Base-by-base conservation (phyloP, 2,888 invertebrate genomes). In the Stegana nigrithorax region DNA sequence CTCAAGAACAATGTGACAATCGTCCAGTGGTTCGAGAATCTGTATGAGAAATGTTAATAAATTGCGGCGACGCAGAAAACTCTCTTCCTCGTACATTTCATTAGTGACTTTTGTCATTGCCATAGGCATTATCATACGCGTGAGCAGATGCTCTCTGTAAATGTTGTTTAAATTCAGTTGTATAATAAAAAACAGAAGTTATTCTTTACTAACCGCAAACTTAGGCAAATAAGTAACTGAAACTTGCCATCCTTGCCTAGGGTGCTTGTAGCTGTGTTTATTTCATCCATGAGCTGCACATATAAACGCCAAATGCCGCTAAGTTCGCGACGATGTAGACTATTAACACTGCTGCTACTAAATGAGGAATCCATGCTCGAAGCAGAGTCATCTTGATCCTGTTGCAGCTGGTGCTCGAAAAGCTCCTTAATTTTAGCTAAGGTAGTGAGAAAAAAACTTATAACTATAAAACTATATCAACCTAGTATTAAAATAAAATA, bases 181-280 rank as follows among this genome's bases (percentile, higher is more conserved):
- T n/a, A 32, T 27, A n/a, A 19, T n/a, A 19, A 8, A 1, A 44
- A 26, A 50, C 5, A 58, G n/a, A 10, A 6, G 10, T 0, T 4
- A 39, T 5, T 12, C 1, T 27, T 10, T 1, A 72, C 80, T 82
- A 85, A 97, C 97, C 97, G 92, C 73, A 95, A 90, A 80, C 96
- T 94, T 29, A 98, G 89, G 84, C 98, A 97, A 73, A 98, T 92
- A 82, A 98, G 97, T 39, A 98, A 89, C 85, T 98, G 98, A 84
- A 99, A 98, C 86, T 97, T 97, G 56, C 97, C 98, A 87, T 99
- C 98, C 85, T 98, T 98, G 59, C 98, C 99, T 59, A 86, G 66
- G 12, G 83, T 88, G 76, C 91, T 91, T 60, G 94, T 95, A 1
- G 93, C 93, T 55, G 90, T 90, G 83, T 92, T 92, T 67, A 98